These are phyloP conservation scores for Radopholus similis DNA, from an alignment of 1,140 invertebrate species.

Conservation along the genomic window DNA sequence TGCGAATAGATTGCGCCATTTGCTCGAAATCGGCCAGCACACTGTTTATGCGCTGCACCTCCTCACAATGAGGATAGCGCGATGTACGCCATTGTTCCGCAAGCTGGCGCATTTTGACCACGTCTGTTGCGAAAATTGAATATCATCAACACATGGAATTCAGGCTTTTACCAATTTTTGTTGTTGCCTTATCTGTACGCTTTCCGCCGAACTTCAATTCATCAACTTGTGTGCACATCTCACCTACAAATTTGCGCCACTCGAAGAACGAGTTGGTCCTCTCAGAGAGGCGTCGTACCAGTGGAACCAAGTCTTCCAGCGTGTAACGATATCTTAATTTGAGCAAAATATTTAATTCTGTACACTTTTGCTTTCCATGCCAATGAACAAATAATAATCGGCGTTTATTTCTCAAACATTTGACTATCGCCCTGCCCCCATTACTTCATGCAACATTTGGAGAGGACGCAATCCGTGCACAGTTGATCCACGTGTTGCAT, in stretches of 20 bases:
- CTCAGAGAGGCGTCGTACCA: conserved; percentile 13
- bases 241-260: conserved; percentile 9
- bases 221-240: conserved; percentile 1
- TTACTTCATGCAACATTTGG: conserved; percentile 29
- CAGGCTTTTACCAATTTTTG: conserved; percentile 14
- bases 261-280: conserved; percentile 26
- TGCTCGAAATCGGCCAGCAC: conserved; percentile 20
- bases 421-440: background rate
- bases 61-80: conserved; percentile 35
- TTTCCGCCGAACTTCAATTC: background rate
- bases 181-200: background rate
- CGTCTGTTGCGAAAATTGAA: background rate
- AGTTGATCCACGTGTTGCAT: conserved; percentile 31
- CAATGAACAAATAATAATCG: background rate
- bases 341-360: too few species aligned
- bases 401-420: background rate
- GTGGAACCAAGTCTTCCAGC: conserved; percentile 33
- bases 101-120: conserved; percentile 15
- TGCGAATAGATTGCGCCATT: background rate
- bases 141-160: background rate
- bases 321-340: conserved; percentile 28
- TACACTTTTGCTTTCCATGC: too few species aligned
- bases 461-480: conserved; percentile 30
- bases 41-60: conserved; percentile 17
- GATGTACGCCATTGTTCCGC: conserved; percentile 19